Percentiles rank a stretch among this genome's conserved stretches.
phyloP scores from a whole-genome alignment of 2,888 invertebrate genomes.

The Galerucella calmariensis region DNA sequence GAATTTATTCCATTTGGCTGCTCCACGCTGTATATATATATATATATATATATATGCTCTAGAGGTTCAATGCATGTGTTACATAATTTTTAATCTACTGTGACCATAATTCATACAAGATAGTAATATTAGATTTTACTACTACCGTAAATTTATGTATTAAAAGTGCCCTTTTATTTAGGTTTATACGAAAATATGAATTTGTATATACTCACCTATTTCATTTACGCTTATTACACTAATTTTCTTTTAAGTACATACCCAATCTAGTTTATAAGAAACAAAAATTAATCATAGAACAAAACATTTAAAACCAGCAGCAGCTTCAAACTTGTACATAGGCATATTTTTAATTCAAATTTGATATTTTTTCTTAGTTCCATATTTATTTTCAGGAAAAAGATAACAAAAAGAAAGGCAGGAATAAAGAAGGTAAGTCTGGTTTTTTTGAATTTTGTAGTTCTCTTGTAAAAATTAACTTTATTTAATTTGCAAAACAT shows the following conservation, averaged over 20 bases:
- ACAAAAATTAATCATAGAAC: conserved; percentile 31
- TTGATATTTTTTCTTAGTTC: conserved; percentile 32
- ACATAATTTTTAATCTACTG: too few relatives aligned
- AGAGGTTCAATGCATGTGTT: too few relatives aligned
- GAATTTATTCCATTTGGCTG: too few relatives aligned
- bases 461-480: conserved; percentile 52
- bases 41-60: too few relatives aligned
- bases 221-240: not conserved
- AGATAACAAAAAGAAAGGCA: conserved; percentile 86
- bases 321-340: conserved; percentile 48
- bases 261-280: conserved; percentile 39
- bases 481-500: conserved; percentile 57
- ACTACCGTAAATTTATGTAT: too few relatives aligned
- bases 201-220: not conserved
- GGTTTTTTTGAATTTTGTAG: conserved; percentile 41
- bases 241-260: conserved; percentile 23
- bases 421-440: conserved; percentile 89
- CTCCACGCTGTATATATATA: too few relatives aligned
- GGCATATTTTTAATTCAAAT: conserved; percentile 33
- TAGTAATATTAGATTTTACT: too few relatives aligned
- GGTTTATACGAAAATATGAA: too few relatives aligned
- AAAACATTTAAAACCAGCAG: conserved; percentile 37
- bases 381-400: conserved; percentile 75
- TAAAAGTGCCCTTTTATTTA: too few relatives aligned
- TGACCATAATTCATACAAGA: too few relatives aligned